A percentile compares a stretch with the other conserved stretches of the same genome.
Conservation (phyloP, 2,888 invertebrate genomes). For the Panorpa germanica region DNA sequence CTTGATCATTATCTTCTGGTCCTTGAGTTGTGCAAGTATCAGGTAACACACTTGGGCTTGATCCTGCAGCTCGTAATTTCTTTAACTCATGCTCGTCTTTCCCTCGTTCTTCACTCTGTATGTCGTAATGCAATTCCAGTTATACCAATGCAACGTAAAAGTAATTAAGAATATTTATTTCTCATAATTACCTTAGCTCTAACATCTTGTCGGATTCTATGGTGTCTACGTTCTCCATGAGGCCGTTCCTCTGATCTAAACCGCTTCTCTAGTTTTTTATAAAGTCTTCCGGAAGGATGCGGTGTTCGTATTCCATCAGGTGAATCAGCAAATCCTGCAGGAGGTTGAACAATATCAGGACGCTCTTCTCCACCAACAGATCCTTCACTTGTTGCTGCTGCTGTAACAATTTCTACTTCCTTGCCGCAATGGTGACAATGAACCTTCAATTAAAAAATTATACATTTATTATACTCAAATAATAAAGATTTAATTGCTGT, state of each 20-base stretch:
- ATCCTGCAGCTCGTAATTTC: constrained; percentile 40
- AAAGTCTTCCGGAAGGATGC: constrained; percentile 36
- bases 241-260: constrained; percentile 62
- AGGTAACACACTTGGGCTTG: constrained; percentile 44
- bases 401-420: constrained; percentile 46
- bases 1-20: constrained; percentile 25
- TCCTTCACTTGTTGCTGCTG: constrained; percentile 15
- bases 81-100: constrained; percentile 55
- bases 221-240: constrained; percentile 37
- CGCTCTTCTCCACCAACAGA: constrained; percentile 24
- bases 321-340: constrained; percentile 76
- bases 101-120: constrained; percentile 47
- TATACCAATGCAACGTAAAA: not conserved
- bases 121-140: constrained; percentile 2
- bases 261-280: constrained; percentile 60
- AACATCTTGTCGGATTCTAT: constrained; percentile 48
- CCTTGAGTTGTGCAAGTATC: constrained; percentile 21
- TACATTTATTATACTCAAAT: not conserved
- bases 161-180: not conserved
- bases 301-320: constrained; percentile 31
- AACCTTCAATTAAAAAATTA: constrained; percentile 18
- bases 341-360: constrained; percentile 66
- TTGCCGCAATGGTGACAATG: constrained; percentile 73
- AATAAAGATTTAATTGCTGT: not conserved
- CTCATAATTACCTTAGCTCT: constrained; percentile 45